Conservation (phyloP, 2,888 invertebrate species). For the Drosophila recens region DNA sequence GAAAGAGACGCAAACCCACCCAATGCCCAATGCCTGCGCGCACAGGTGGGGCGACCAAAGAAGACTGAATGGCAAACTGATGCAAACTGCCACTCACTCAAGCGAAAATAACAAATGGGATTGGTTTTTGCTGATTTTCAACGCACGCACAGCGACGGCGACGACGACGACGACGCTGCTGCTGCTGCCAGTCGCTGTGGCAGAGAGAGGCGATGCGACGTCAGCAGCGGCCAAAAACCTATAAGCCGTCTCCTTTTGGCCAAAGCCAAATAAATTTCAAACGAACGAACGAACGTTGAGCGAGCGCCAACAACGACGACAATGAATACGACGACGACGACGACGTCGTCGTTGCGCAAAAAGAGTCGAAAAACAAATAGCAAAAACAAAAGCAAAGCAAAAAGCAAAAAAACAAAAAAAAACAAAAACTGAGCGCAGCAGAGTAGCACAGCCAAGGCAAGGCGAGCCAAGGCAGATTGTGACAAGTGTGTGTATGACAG, state of each 20-base stretch:
- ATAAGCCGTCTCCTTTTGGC: slow-evolving; percentile 84
- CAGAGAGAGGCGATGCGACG: slow-evolving; percentile 59
- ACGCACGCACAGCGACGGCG: slow-evolving; percentile 63
- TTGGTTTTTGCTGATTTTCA: slow-evolving; percentile 85
- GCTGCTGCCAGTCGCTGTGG: slow-evolving; percentile 35
- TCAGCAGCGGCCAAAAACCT: slow-evolving; percentile 72
- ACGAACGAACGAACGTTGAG: slow-evolving; percentile 65
- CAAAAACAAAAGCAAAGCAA: slow-evolving; percentile 53
- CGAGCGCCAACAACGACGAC: slow-evolving; percentile 52
- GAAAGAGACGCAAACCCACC: slow-evolving; percentile 32
- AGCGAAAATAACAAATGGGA: slow-evolving; percentile 86
- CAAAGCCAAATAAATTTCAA: slow-evolving; percentile 85
- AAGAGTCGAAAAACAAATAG: slow-evolving; percentile 61
- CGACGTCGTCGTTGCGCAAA: slow-evolving; percentile 60
- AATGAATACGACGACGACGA: slow-evolving; percentile 26
- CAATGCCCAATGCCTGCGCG: slow-evolving; percentile 62
- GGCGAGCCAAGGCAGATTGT: slow-evolving; percentile 53
- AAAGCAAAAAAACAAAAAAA: slow-evolving; percentile 10
- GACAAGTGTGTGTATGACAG: slow-evolving; percentile 83
- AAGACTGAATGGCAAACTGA: slow-evolving; percentile 81
- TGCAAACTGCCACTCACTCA: slow-evolving; percentile 85
- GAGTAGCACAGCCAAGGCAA: slow-evolving; percentile 40
- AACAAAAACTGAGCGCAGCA: slow-evolving; percentile 41
- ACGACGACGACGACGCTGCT: slow-evolving; percentile 41
- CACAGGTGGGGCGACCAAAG: slow-evolving; percentile 71